Evolutionary conservation across 2,888 invertebrate species (phyloP).

Genomic region (Trypoxylon attenuatum): DNA sequence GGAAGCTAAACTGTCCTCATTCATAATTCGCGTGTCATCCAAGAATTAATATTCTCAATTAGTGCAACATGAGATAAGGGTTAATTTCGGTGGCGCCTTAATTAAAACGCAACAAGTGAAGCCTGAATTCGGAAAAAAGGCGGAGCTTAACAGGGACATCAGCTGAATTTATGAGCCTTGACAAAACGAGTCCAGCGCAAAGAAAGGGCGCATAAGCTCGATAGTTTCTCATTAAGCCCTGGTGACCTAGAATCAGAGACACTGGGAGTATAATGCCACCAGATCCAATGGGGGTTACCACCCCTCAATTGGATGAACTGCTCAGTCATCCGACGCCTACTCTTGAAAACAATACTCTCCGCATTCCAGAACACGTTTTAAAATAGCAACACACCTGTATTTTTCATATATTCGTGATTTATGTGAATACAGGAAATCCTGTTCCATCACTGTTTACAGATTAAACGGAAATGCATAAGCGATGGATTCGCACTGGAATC

Average conservation of each 20-base stretch:
- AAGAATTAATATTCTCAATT: no score
- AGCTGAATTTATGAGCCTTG: constrained; percentile 22
- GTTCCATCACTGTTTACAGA: no score
- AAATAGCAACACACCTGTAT: background rate
- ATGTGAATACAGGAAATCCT: no score
- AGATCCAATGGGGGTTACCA: constrained; percentile 25
- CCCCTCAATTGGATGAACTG: constrained; percentile 51
- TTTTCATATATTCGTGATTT: no score
- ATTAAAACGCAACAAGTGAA: constrained; percentile 4
- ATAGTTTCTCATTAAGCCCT: constrained; percentile 52
- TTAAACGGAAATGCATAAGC: no score
- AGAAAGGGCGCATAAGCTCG: constrained; percentile 25
- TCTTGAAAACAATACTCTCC: constrained; percentile 36
- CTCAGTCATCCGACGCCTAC: constrained; percentile 43
- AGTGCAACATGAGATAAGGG: background rate
- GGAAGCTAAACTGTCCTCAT: no score
- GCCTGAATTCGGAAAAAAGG: background rate
- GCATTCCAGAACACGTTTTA: background rate
- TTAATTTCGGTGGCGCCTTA: background rate
- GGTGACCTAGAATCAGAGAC: constrained; percentile 51
- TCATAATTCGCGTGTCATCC: no score
- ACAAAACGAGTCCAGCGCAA: constrained; percentile 28
- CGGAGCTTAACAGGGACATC: background rate
- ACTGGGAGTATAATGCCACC: constrained; percentile 38
- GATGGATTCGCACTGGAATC: no score